Evolutionary conservation across 2,113 vertebrate species (phyloP), one percentile per base, ranked within the genome.

Genomic region (Anarrhichthys ocellatus): DNA sequence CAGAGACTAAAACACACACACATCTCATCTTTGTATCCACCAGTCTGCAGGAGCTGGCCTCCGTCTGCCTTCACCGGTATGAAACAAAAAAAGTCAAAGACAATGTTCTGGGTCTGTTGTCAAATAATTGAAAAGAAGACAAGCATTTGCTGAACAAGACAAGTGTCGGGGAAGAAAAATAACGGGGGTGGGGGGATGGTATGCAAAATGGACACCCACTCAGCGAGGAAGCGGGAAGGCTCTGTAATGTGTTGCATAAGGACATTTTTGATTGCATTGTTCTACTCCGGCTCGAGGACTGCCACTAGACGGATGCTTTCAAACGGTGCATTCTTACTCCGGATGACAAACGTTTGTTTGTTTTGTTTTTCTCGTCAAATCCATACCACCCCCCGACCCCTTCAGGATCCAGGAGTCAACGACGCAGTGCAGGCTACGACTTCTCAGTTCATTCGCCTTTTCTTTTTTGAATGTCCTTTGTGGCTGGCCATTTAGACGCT

Each of bases 121-220:
- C 13, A 71, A 59, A 82, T 36, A 69, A 59, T 24, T 29, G 0
- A 27, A 36, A 76, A 79, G 9, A 52, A 52, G 50, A 56, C 40
- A 80, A 64, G 63, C 48, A 22, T 69, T 77, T 76, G 64, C 48
- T 76, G 64, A 69, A 78, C 69, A 69, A 27, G 24, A 69, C 50
- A 58, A 56, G 71, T 59, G 72, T 69, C 38, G 44, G 65, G 56
- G 68, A 73, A 84, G 38, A 83, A 70, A 8, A 48, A 65, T 82
- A 42, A 40, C 72, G 34, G 34, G 34, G 34, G 70, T 36, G 65
- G 42, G n/a, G 48, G 44, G 44, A 14, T 14, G 11, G 1, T 38
- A 66, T 36, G 59, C 63, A 86, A 52, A 62, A 64, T 76, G 71
- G 70, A 82, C 36, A n/a, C 81, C 68, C 85, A 85, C 71, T 81